phyloP scores from a whole-genome alignment of 2,888 invertebrate genomes.

The Eupithecia subumbrata region DNA sequence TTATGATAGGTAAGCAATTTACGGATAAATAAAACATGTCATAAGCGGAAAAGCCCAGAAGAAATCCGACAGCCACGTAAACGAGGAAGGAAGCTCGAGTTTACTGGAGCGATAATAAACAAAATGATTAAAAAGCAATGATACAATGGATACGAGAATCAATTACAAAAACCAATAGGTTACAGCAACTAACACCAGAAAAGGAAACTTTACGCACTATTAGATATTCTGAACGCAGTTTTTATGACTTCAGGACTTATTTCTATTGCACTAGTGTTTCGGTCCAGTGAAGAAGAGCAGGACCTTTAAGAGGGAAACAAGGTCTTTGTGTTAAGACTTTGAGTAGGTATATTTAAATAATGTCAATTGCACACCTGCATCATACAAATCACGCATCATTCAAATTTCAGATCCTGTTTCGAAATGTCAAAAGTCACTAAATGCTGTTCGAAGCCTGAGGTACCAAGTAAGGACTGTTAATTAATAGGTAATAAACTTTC shows the following conservation, averaged over 20 bases:
- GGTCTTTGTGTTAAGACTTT: background rate
- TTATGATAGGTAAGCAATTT: background rate
- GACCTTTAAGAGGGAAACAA: background rate
- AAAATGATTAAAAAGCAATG: conserved; percentile 15
- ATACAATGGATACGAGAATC: conserved; percentile 17
- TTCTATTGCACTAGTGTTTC: background rate
- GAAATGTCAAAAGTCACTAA: conserved; percentile 12
- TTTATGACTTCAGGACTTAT: conserved; percentile 14
- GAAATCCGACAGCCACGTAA: background rate
- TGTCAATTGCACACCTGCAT: conserved; percentile 10
- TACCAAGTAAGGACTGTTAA: background rate
- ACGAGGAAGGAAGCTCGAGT: conserved; percentile 8
- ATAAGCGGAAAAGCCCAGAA: background rate
- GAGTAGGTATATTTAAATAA: background rate
- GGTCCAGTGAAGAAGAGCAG: background rate
- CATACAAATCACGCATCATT: conserved; percentile 25
- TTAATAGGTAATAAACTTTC: conserved; percentile 4
- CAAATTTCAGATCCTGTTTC: conserved; percentile 16
- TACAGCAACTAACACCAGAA: conserved; percentile 22
- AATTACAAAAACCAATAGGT: conserved; percentile 17
- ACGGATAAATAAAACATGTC: background rate
- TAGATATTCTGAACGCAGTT: conserved; percentile 22
- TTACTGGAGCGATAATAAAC: conserved; percentile 10
- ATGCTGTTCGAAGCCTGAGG: background rate
- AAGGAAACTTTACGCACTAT: conserved; percentile 24